phyloP scores from a whole-genome alignment of 2,888 invertebrate genomes.

The Ectropis crepuscularia region DNA sequence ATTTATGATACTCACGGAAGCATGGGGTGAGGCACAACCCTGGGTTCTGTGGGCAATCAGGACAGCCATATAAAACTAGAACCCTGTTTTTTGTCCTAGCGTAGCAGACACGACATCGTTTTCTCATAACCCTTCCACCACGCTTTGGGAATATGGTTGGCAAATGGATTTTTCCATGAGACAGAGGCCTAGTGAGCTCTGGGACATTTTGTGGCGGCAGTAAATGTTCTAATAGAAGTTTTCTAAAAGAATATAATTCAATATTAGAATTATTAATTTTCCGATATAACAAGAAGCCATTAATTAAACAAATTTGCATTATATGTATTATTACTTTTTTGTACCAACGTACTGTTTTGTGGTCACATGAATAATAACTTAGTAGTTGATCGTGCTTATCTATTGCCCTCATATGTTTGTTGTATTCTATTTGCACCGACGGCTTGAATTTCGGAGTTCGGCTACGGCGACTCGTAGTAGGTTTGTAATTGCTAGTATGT shows the following conservation, averaged over 20 bases:
- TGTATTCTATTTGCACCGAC: slow-evolving; percentile 18
- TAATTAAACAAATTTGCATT: slow-evolving; percentile 36
- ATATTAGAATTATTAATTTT: slow-evolving; percentile 25
- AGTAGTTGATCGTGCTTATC: slow-evolving; percentile 30
- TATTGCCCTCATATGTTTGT: slow-evolving; percentile 22
- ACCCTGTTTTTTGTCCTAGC: slow-evolving; percentile 33
- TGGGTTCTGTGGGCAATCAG: slow-evolving; percentile 36
- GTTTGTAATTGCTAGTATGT: slow-evolving; percentile 22
- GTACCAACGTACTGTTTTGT: slow-evolving; percentile 39
- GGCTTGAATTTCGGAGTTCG: slow-evolving; percentile 24
- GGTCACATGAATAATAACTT: slow-evolving; percentile 30
- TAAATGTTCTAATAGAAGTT: slow-evolving; percentile 16
- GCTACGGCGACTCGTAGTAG: slow-evolving; percentile 24
- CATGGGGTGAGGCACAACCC: slow-evolving; percentile 33
- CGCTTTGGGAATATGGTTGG: slow-evolving; percentile 15
- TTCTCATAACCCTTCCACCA: slow-evolving; percentile 3
- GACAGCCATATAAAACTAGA: slow-evolving; percentile 32
- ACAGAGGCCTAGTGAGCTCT: slow-evolving; percentile 4
- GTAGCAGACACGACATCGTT: slow-evolving; percentile 28
- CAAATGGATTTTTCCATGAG: slow-evolving; percentile 14
- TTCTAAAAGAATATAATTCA: slow-evolving; percentile 31
- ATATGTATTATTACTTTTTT: slow-evolving; percentile 40
- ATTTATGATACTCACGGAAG: slow-evolving; percentile 35
- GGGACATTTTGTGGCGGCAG: slow-evolving; percentile 14
- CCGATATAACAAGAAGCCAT: slow-evolving; percentile 33